Evolutionary conservation across 1,140 invertebrate species (phyloP).

Genomic region (Centruroides sculpturatus): DNA sequence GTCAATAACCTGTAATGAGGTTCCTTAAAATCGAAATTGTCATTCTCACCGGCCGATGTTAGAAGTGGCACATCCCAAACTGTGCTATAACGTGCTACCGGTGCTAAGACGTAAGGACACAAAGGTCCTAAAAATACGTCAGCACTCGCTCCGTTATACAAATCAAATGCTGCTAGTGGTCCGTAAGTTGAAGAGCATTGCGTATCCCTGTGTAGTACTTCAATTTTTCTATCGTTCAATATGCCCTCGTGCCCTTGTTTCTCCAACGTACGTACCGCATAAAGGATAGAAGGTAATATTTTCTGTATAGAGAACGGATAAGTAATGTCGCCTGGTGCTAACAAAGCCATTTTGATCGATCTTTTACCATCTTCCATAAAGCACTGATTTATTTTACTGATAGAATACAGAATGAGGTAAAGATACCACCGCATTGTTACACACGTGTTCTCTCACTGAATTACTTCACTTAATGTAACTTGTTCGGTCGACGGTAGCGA

Average conservation of each 20-base stretch:
- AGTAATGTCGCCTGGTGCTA: constrained; percentile 44
- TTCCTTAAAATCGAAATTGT: constrained; percentile 53
- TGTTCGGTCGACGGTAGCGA: no score
- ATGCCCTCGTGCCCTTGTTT: constrained; percentile 33
- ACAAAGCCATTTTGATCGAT: constrained; percentile 38
- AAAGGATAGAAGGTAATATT: constrained; percentile 52
- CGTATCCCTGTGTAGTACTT: constrained; percentile 42
- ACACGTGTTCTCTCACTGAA: no score
- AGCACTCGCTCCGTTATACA: constrained; percentile 41
- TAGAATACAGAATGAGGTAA: no score
- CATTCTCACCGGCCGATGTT: constrained; percentile 66
- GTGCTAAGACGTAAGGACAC: constrained; percentile 80
- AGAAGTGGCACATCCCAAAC: constrained; percentile 75
- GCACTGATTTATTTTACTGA: no score
- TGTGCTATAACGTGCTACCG: constrained; percentile 69
- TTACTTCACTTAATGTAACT: no score
- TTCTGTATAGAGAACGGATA: constrained; percentile 49
- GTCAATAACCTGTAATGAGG: constrained; percentile 57
- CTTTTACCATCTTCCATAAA: no score
- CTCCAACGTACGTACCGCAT: constrained; percentile 44
- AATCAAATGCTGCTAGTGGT: constrained; percentile 60
- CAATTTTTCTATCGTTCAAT: no score
- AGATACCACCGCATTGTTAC: no score
- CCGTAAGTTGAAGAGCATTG: constrained; percentile 60
- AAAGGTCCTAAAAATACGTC: constrained; percentile 80